Base-by-base conservation (phyloP, 2,797 vertebrate genomes). In the Sparus aurata region DNA sequence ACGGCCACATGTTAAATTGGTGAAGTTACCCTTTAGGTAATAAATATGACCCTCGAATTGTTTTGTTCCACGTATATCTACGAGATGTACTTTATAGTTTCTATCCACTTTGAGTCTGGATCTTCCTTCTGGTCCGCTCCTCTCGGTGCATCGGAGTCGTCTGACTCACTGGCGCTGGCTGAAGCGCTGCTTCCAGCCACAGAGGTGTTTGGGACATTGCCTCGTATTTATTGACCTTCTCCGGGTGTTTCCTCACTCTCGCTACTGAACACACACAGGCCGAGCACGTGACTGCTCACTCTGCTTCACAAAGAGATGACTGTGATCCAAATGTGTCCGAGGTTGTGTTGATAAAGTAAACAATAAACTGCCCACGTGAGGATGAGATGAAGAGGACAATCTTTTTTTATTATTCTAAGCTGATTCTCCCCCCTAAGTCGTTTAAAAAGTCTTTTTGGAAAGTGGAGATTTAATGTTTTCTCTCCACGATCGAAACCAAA, bases 181-280 rank as follows among this genome's bases (percentile, higher is more conserved):
- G 23, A 61, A 68, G 27, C 20, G 11, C 17, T 10, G 65, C 53
- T 59, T 74, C 25, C 60, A 68, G 82, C 45, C 68, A 64, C 74
- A 68, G 78, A 85, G 77, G 82, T 84, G 89, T 81, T 83, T 83
- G 60, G 53, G 82, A 77, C 58, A 23, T 65, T 67, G 71, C 57
- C 69, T 69, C 57, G 75, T 68, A 68, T 82, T 89, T 82, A 77
- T 80, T 85, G 84, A 89, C 90, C 68, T 74, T 82, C 69, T 60
- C 73, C 20, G 69, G 69, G 55, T 79, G 85, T 85, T 86, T 88
- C 80, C 80, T 52, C 80, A 73, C 72, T 81, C 71, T 58, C 66
- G 59, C 81, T 55, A 67, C 65, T 82, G 69, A 81, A 85, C 53
- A 83, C 71, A 87, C 82, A 88, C 69, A 61, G 63, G 12, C 76